phyloP scores from a whole-genome alignment of 2,797 vertebrate species.

The Tadarida brasiliensis region DNA sequence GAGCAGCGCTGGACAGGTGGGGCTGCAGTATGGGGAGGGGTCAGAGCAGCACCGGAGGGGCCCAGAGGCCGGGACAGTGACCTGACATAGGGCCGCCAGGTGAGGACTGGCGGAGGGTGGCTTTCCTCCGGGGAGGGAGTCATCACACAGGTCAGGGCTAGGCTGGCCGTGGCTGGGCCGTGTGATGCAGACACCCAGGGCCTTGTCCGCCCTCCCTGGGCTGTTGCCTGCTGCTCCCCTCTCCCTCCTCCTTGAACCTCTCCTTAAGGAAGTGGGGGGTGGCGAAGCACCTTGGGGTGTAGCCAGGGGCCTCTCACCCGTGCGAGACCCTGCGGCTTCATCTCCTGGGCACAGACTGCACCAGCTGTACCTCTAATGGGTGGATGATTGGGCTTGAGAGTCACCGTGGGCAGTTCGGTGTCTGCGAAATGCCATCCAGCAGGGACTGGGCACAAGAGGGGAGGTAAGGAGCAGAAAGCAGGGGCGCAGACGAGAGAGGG shows the following conservation, averaged over 20 bases:
- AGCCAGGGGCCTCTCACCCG: not conserved
- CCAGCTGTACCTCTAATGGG: not conserved
- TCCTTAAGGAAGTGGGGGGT: not conserved
- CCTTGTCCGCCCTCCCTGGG: not conserved
- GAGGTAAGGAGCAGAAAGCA: not conserved
- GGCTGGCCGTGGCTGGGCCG: fast-evolving
- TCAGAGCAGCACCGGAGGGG: fast-evolving
- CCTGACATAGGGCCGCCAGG: not conserved
- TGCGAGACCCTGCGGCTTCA: not conserved
- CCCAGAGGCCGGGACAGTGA: not conserved
- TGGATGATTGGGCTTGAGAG: not conserved
- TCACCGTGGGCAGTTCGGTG: not conserved
- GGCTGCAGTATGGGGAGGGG: no score
- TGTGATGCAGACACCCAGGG: not conserved
- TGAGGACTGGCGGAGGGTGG: not conserved
- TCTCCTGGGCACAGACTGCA: not conserved
- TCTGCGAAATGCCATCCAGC: not conserved
- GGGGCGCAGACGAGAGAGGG: fast-evolving
- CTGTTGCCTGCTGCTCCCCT: not conserved
- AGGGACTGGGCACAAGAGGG: fast-evolving
- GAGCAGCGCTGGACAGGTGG: not conserved
- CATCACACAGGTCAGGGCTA: not conserved
- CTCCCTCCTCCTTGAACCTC: not conserved
- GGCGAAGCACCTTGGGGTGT: fast-evolving
- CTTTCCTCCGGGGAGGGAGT: not conserved